Evolutionary conservation across 2,888 invertebrate genomes (phyloP), one percentile per base, ranked within the genome.

Genomic region (Phyllotreta cruciferae): DNA sequence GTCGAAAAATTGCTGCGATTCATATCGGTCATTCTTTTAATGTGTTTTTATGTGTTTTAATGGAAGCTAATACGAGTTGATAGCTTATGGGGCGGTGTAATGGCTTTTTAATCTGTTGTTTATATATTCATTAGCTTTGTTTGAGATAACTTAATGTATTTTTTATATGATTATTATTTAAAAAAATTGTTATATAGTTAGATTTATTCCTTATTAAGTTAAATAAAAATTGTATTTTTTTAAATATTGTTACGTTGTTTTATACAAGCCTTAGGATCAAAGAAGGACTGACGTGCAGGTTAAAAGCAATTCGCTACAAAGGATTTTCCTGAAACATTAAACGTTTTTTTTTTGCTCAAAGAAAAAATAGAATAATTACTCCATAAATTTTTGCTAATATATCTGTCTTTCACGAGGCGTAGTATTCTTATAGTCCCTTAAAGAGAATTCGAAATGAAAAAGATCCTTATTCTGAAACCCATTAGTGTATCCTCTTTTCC

Each of bases 401-500:
- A 42, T 58, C 52, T 50, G 42, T 50, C 52, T 24, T 24, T 24
- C 24, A 24, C 41, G 41, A 34, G 39, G 11, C 50, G 41, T 42
- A 50, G 50, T 57, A 57, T 44, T 14, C 37, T 13, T 38, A 24
- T 24, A 8, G 14, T 49, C 49, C 39, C 13, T 50, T 42, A 58
- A 58, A 47, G 13, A 50, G 52, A 58, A 41, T 58, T 36, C 52
- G 47, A 58, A 58, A 58, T 58, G 58, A 58, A 58, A 58, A 58
- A 50, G 50, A 58, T 58, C 58, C 42, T 58, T 58, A 58, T 58
- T 50, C 50, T 42, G 11, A 11, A 58, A 52, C 41, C 58, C 50
- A 58, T 58, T 58, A 58, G 42, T 58, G 42, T 58, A 58, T 58
- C 58, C 58, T 50, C 58, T 58, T 58, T 58, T 58, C 42, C 36